A percentile compares a stretch with the other conserved stretches of the same genome.
Evolutionary conservation across 1,140 invertebrate species (phyloP).

Genomic region (Babylonia areolata): DNA sequence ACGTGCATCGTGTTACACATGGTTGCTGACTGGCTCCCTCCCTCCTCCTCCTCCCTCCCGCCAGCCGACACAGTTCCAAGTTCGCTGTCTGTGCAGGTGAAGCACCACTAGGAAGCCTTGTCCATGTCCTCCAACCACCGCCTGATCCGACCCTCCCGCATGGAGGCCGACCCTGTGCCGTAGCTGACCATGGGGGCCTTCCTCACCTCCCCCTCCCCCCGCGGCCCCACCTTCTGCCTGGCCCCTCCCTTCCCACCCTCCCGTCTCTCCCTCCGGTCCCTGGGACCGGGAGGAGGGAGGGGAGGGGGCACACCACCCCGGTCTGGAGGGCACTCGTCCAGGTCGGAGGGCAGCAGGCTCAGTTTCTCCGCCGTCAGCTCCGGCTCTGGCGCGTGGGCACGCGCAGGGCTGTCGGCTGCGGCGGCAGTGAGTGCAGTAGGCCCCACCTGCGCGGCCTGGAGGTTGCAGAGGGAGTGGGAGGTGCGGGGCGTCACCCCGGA

Average conservation of each 20-base stretch:
- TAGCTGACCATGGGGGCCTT: slow-evolving; percentile 46
- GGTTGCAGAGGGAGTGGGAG: slow-evolving; percentile 45
- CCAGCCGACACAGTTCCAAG: no score
- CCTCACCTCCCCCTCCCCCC: not conserved
- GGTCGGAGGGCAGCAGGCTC: slow-evolving; percentile 1
- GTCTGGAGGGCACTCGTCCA: not conserved
- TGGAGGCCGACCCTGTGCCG: slow-evolving; percentile 32
- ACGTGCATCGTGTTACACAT: no score
- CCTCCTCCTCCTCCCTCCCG: no score
- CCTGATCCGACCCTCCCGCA: slow-evolving; percentile 55
- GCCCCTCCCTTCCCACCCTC: not conserved
- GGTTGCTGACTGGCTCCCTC: no score
- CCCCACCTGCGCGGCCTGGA: slow-evolving; percentile 37
- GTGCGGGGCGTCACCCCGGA: slow-evolving; percentile 29
- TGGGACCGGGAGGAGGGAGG: not conserved
- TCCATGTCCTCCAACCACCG: slow-evolving; percentile 63
- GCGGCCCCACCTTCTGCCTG: not conserved
- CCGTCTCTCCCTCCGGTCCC: not conserved
- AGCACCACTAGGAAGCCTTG: slow-evolving; percentile 23
- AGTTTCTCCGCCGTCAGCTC: slow-evolving; percentile 25
- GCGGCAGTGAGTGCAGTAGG: no score
- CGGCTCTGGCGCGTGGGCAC: not conserved
- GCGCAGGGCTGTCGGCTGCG: no score
- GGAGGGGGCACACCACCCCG: not conserved
- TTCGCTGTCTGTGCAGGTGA: no score